A percentile compares a stretch with the other conserved stretches of the same genome.
Evolutionary conservation across 1,140 invertebrate species (phyloP).

Genomic region (Bombus waltoni): DNA sequence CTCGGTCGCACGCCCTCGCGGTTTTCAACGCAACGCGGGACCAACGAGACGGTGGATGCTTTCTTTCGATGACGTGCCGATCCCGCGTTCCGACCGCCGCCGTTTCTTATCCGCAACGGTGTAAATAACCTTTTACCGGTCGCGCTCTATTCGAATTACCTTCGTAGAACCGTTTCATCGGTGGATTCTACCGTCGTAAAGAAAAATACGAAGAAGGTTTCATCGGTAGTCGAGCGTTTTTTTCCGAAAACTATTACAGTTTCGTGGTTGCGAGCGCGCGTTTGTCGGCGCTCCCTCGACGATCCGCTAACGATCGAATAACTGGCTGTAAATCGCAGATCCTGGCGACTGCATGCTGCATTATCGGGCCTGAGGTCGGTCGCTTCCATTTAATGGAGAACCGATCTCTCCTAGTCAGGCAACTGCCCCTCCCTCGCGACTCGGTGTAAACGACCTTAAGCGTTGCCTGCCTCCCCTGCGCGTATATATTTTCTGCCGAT

Average conservation of each 20-base stretch:
- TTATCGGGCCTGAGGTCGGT: not conserved
- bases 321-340: slow-evolving; percentile 26
- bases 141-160: not conserved
- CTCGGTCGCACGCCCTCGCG: slow-evolving; percentile 47
- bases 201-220: not conserved
- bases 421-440: not conserved
- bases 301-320: slow-evolving; percentile 40
- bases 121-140: not conserved
- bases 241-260: not conserved
- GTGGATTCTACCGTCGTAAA: not conserved
- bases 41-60: not conserved
- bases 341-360: not conserved
- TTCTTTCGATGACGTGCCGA: not conserved
- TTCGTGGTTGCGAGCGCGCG: not conserved
- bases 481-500: slow-evolving; percentile 12
- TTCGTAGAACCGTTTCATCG: not conserved
- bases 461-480: not conserved
- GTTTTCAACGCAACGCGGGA: not conserved
- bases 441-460: slow-evolving; percentile 40
- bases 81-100: not conserved
- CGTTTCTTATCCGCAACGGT: not conserved
- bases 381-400: slow-evolving; percentile 30
- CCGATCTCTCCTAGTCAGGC: not conserved
- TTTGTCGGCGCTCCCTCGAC: not conserved
- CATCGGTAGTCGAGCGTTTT: not conserved